Evolutionary conservation across 2,888 invertebrate species (phyloP).

Genomic region (Tridacna gigas): DNA sequence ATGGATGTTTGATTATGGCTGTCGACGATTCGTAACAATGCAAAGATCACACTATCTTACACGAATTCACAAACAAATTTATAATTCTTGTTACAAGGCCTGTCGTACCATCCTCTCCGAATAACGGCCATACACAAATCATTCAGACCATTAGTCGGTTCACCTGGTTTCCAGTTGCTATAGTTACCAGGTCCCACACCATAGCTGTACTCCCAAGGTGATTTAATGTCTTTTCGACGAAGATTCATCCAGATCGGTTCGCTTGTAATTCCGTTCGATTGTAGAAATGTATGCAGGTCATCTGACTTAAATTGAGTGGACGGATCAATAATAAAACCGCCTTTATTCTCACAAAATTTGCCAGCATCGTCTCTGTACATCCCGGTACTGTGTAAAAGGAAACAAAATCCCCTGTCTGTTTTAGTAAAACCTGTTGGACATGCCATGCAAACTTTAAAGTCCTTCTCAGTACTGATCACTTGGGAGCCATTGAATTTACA

Average conservation of each 20-base stretch:
- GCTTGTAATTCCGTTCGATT: background rate
- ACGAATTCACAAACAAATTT: background rate
- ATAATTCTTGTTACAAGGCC: background rate
- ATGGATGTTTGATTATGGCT: too few relatives aligned
- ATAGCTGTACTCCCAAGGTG: slow-evolving; percentile 12
- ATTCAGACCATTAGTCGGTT: background rate
- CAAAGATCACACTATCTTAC: background rate
- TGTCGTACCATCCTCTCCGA: background rate
- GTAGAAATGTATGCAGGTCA: background rate
- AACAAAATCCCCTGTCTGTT: slow-evolving; percentile 3
- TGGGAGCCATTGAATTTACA: background rate
- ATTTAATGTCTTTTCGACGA: background rate
- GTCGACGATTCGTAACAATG: too few relatives aligned
- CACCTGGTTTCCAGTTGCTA: slow-evolving; percentile 3
- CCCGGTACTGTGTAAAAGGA: background rate
- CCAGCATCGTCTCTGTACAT: background rate
- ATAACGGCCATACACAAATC: background rate
- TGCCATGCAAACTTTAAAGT: background rate
- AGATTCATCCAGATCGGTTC: background rate
- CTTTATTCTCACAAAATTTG: background rate
- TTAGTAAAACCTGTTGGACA: background rate
- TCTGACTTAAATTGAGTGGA: background rate
- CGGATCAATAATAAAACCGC: background rate
- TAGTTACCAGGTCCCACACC: background rate
- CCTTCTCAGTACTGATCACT: background rate